A percentile compares a stretch with the other conserved stretches of the same genome.
These are phyloP conservation scores for Oryzias woworae DNA, from an alignment of 2,113 vertebrate genomes.

Conservation along the genomic window DNA sequence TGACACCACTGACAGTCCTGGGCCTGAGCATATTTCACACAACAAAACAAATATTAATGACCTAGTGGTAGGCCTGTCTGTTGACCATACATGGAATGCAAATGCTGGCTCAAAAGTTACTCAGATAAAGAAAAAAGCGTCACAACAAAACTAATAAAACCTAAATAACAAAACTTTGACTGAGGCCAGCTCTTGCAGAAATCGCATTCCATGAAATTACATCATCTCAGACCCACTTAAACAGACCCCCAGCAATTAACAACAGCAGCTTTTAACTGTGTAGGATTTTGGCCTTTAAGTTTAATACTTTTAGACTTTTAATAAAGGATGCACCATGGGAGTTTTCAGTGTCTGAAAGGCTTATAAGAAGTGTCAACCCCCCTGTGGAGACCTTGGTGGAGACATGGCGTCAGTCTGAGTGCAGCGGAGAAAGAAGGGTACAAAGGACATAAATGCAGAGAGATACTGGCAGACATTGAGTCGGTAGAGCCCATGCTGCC, in stretches of 20 bases:
- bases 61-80: conserved; percentile 20
- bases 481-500: conserved; percentile 32
- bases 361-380: conserved; percentile 5
- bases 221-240: conserved; percentile 32
- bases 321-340: not conserved
- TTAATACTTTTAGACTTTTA: conserved; percentile 11
- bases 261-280: conserved; percentile 1
- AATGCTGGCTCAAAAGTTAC: conserved; percentile 40
- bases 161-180: conserved; percentile 29
- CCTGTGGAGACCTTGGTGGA: conserved; percentile 18
- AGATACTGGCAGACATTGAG: conserved; percentile 15
- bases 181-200: conserved; percentile 21
- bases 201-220: conserved; percentile 19
- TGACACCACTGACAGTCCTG: conserved; percentile 18
- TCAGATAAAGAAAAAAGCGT: conserved; percentile 22
- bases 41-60: conserved; percentile 41
- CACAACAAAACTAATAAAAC: conserved; percentile 45
- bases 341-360: conserved; percentile 12
- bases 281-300: not conserved
- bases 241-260: conserved; percentile 1
- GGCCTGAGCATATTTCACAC: conserved; percentile 47
- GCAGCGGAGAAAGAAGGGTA: conserved; percentile 2
- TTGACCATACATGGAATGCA: conserved; percentile 47
- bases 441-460: conserved; percentile 10
- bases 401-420: conserved; percentile 20